Conservation (phyloP, 23 tunicate species). For the Corella eumyota region DNA sequence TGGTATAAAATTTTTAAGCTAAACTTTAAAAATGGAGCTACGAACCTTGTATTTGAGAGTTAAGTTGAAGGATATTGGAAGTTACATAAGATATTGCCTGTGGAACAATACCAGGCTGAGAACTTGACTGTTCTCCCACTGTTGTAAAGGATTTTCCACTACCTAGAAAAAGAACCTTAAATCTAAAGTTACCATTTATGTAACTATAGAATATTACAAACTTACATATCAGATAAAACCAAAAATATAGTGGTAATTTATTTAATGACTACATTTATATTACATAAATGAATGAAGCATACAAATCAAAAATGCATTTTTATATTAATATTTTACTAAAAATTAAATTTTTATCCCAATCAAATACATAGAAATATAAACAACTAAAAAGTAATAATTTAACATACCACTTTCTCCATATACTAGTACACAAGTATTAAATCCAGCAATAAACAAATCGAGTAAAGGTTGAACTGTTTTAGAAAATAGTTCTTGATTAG, state of each 20-base stretch:
- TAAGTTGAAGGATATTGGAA: constrained; percentile 43
- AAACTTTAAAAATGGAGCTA: too few relatives aligned
- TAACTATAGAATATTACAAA: neutral
- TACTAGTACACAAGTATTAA: constrained; percentile 77
- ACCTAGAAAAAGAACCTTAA: constrained; percentile 37
- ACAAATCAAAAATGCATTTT: too few relatives aligned
- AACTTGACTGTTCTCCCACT: constrained; percentile 68
- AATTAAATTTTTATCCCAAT: neutral
- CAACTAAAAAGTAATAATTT: neutral
- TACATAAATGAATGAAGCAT: too few relatives aligned
- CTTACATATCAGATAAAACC: neutral
- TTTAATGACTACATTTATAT: too few relatives aligned
- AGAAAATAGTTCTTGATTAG: constrained; percentile 65
- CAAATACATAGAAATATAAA: neutral
- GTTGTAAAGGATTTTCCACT: constrained; percentile 86
- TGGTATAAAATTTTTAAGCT: too few relatives aligned
- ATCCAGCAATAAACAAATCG: constrained; percentile 89
- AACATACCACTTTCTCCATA: constrained; percentile 93
- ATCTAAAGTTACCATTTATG: neutral
- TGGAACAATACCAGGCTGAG: constrained; percentile 76
- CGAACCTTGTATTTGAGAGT: too few relatives aligned
- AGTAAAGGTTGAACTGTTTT: constrained; percentile 91
- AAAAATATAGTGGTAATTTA: too few relatives aligned
- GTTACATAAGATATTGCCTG: constrained; percentile 68
- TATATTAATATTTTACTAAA: too few relatives aligned